Evolutionary conservation across 2,113 vertebrate genomes (phyloP).

Genomic region (Chlamydotis undulata): DNA sequence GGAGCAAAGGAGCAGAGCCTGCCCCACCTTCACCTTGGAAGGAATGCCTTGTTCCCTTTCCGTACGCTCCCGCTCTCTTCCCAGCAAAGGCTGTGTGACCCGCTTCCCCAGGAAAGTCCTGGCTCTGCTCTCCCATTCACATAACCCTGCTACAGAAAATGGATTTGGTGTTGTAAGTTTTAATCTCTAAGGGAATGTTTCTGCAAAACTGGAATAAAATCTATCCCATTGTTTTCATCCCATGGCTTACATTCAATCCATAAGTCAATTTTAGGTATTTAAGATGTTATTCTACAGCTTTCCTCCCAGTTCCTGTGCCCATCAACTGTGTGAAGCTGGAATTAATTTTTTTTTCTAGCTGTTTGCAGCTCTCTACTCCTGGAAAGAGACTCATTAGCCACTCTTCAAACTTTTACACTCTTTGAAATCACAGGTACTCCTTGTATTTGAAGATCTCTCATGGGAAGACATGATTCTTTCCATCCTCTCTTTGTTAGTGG

Average conservation of each 20-base stretch:
- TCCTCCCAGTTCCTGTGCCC: neutral
- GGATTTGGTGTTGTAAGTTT: neutral
- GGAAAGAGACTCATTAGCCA: neutral
- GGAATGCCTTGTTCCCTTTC: neutral
- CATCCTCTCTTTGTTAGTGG: neutral
- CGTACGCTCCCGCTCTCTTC: neutral
- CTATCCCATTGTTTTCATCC: neutral
- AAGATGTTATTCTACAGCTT: neutral
- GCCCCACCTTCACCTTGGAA: neutral
- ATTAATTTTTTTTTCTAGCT: neutral
- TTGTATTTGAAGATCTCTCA: neutral
- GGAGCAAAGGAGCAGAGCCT: neutral
- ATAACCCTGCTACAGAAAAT: neutral
- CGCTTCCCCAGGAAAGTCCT: neutral
- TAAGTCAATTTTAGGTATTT: neutral
- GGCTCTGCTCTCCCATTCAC: neutral
- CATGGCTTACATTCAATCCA: neutral
- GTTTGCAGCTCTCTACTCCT: neutral
- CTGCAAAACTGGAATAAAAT: neutral
- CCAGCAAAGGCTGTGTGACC: rapidly evolving
- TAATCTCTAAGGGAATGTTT: neutral
- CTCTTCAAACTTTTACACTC: neutral
- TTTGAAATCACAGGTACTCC: neutral
- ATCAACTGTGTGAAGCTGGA: neutral
- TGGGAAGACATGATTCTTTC: neutral